A percentile compares a stretch with the other conserved stretches of the same genome.
Evolutionary conservation across 2,797 vertebrate genomes (phyloP).

Genomic region (Pristis pectinata): DNA sequence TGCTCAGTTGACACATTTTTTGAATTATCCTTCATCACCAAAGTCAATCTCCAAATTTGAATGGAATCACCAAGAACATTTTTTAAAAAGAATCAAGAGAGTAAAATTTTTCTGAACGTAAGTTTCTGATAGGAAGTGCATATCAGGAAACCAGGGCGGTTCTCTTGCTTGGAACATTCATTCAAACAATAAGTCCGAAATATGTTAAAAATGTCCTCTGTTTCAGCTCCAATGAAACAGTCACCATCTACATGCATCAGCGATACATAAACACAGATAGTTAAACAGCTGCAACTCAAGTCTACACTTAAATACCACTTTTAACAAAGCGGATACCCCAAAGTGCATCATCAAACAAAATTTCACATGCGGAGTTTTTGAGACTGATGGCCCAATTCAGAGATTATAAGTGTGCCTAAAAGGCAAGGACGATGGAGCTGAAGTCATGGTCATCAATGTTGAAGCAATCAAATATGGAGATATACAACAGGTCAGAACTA

Average conservation of each 20-base stretch:
- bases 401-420: not conserved
- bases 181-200: not conserved
- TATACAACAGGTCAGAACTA: not conserved
- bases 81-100: not conserved
- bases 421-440: not conserved
- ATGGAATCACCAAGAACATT: not conserved
- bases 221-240: not conserved
- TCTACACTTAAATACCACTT: not conserved
- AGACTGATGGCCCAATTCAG: not conserved
- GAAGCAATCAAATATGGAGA: no score
- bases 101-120: not conserved
- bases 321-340: not conserved
- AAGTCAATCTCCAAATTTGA: not conserved
- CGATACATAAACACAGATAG: not conserved
- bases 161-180: not conserved
- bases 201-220: not conserved
- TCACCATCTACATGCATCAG: not conserved
- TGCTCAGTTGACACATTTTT: not conserved
- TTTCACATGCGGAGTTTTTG: not conserved
- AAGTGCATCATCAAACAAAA: not conserved
- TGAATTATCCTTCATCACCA: not conserved
- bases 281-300: not conserved
- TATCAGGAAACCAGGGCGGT: not conserved
- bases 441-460: not conserved
- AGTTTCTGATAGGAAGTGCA: not conserved